phyloP scores from a whole-genome alignment of 2,113 vertebrate species.

The Microcebus lehilahytsara region DNA sequence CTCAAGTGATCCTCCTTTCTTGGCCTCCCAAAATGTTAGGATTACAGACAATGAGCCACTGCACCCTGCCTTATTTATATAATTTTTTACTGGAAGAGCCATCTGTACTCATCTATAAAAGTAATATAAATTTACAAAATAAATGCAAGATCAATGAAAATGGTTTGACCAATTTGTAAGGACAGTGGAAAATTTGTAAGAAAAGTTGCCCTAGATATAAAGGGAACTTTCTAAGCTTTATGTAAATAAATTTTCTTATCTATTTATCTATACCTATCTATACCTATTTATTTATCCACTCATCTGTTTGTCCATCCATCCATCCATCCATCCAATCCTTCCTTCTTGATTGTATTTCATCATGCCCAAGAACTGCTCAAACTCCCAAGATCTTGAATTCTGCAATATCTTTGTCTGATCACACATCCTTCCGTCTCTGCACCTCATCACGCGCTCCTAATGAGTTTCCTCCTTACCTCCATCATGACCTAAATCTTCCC shows the following conservation, averaged over 20 bases:
- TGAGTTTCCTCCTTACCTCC: not conserved
- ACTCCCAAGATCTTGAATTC: not conserved
- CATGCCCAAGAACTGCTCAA: not conserved
- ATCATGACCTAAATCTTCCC: not conserved
- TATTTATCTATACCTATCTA: not conserved
- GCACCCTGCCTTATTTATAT: too few species aligned
- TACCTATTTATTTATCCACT: not conserved
- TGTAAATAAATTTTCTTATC: not conserved
- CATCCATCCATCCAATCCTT: not conserved
- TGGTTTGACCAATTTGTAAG: not conserved
- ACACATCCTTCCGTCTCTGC: not conserved
- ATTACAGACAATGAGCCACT: too few species aligned
- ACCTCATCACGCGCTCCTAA: not conserved
- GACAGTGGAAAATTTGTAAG: not conserved
- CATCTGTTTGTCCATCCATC: not conserved
- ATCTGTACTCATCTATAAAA: not conserved
- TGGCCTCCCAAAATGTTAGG: too few species aligned
- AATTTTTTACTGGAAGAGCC: not conserved
- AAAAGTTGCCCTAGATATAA: not conserved
- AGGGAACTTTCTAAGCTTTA: not conserved
- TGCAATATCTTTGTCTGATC: not conserved
- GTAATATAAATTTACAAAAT: not conserved
- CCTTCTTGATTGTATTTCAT: not conserved
- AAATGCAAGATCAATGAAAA: not conserved
- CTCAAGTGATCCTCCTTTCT: too few species aligned